Evolutionary conservation across 2,888 invertebrate species (phyloP).

Genomic region (Spialia ferax): DNA sequence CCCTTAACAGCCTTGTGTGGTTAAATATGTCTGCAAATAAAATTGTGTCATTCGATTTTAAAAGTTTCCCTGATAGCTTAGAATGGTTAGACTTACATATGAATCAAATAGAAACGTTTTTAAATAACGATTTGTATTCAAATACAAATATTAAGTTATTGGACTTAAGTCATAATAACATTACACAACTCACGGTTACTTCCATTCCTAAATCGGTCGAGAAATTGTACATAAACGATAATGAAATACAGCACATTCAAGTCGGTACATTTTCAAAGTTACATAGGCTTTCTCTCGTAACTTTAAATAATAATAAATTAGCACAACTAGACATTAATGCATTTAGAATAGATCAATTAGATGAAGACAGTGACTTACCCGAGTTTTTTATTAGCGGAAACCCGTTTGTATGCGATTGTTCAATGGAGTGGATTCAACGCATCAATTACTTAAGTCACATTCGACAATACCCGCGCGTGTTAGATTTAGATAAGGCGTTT

Average conservation of each 20-base stretch:
- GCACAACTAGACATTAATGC: conserved; percentile 91
- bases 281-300: conserved; percentile 90
- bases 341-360: conserved; percentile 89
- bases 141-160: conserved; percentile 89
- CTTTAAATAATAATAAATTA: conserved; percentile 91
- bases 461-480: conserved; percentile 92
- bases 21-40: conserved; percentile 93
- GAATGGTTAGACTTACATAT: conserved; percentile 93
- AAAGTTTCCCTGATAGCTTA: conserved; percentile 90
- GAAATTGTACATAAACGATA: conserved; percentile 91
- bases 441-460: conserved; percentile 92
- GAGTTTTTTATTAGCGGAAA: conserved; percentile 94
- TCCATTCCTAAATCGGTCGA: conserved; percentile 91
- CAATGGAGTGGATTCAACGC: conserved; percentile 94
- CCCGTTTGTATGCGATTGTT: conserved; percentile 95
- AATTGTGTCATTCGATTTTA: conserved; percentile 91
- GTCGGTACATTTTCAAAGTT: conserved; percentile 91
- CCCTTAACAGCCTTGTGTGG: conserved; percentile 91
- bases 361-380: conserved; percentile 90
- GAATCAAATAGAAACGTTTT: conserved; percentile 89
- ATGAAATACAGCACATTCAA: conserved; percentile 89
- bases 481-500: conserved; percentile 92
- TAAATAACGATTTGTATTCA: conserved; percentile 82
- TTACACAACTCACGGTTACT: conserved; percentile 89
- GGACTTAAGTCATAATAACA: conserved; percentile 91